Base-by-base conservation (phyloP, 2,113 vertebrate genomes). In the Halcyon malimbica region DNA sequence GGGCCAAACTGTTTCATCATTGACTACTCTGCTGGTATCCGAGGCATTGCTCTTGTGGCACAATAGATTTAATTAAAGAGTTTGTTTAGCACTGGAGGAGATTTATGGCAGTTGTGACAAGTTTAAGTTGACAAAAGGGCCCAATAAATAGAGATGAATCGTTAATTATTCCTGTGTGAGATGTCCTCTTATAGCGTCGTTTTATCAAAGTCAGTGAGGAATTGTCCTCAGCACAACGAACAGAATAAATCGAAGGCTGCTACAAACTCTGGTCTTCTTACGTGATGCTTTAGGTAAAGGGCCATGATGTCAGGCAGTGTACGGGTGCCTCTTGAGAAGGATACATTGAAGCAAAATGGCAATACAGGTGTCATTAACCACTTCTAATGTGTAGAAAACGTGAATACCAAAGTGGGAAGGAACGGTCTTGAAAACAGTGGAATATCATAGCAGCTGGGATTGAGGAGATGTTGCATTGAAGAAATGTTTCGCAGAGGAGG, bases 31-130 rank as follows among this genome's bases (percentile, higher is more conserved):
- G 2, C 74, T 83, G 37, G 23, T 86, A 62, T 81, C 80, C 88
- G 77, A 87, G 81, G 31, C 18, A 31, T 41, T 70, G 54, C 74
- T 90, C 24, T 71, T 33, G 12, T 69, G 79, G 63, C 69, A 82
- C 62, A 64, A 70, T 19, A 82, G 75, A 60, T 86, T 96, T 95
- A 95, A 93, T 95, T 95, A 82, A 80, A 64, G 91, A 76, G 68
- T 83, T 96, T 93, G 44, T 89, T 97, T 79, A 91, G 65, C 48
- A n/a, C 54, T 41, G 26, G 59, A 83, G 63, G 67, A 82, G 65
- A 84, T 93, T 96, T 96, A 93, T 93, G 76, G 57, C 64, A 87
- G 41, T 92, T 77, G 80, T 90, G 95, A 89, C 83, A 93, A 93
- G 85, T 90, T 82, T 64, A 94, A 85, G 53, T 69, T 93, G 94